Conservation (phyloP, 2,113 vertebrate genomes). For the Antennarius striatus region DNA sequence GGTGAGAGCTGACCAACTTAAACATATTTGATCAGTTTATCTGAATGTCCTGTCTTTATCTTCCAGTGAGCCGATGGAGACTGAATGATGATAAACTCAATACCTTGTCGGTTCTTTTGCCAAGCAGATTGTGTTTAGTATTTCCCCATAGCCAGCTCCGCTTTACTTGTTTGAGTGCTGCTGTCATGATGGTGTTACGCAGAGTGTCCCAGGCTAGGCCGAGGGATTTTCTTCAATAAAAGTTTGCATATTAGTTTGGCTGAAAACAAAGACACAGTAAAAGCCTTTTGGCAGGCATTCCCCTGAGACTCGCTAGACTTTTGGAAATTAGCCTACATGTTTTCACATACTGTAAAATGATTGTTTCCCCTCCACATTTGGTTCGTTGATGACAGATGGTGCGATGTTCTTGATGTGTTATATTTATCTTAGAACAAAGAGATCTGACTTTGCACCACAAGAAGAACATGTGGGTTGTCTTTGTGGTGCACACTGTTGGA, state of each 20-base stretch:
- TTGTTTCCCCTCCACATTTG: slow-evolving; percentile 41
- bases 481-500: slow-evolving; percentile 24
- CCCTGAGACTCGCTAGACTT: slow-evolving; percentile 23
- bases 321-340: slow-evolving; percentile 27
- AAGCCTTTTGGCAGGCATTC: slow-evolving; percentile 26
- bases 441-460: slow-evolving; percentile 44
- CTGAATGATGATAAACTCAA: slow-evolving; percentile 46
- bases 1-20: background rate
- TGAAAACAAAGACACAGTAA: slow-evolving; percentile 27
- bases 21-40: slow-evolving; percentile 63
- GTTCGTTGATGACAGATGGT: slow-evolving; percentile 37
- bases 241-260: slow-evolving; percentile 5
- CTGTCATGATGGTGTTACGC: slow-evolving; percentile 52
- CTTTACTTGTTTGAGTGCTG: slow-evolving; percentile 44
- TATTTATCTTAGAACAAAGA: slow-evolving; percentile 43
- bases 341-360: slow-evolving; percentile 27
- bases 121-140: slow-evolving; percentile 11
- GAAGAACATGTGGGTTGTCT: slow-evolving; percentile 40
- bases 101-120: slow-evolving; percentile 22
- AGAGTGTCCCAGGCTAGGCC: slow-evolving; percentile 18
- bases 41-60: slow-evolving; percentile 48
- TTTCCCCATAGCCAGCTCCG: slow-evolving; percentile 33
- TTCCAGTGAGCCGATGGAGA: slow-evolving; percentile 26
- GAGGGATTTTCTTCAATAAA: slow-evolving; percentile 28
- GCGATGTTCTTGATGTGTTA: slow-evolving; percentile 22